Evolutionary conservation across 1,140 invertebrate species (phyloP).

Genomic region (Aplysia californica): DNA sequence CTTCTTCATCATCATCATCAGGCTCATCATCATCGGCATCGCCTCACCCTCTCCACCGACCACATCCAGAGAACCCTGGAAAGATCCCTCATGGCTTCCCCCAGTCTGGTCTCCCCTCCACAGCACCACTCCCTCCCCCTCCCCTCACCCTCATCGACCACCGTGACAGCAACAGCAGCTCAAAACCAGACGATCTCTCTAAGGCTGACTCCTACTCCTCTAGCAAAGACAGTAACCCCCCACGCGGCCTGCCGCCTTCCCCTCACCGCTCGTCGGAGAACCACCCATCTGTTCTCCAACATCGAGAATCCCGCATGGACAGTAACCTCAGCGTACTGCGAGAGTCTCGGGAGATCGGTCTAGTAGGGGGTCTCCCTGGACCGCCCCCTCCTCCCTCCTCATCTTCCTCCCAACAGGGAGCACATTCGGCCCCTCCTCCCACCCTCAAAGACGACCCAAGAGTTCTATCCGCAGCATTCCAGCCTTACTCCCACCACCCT

Average conservation of each 20-base stretch:
- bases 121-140: slow-evolving; percentile 27
- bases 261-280: slow-evolving; percentile 1
- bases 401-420: neutral
- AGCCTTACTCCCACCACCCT: slow-evolving; percentile 65
- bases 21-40: slow-evolving; percentile 5
- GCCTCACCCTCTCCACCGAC: slow-evolving; percentile 22
- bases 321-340: slow-evolving; percentile 24
- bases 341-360: slow-evolving; percentile 29
- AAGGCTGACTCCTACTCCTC: neutral
- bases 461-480: slow-evolving; percentile 23
- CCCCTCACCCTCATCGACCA: slow-evolving; percentile 33
- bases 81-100: slow-evolving; percentile 4
- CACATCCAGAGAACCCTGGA: slow-evolving; percentile 16
- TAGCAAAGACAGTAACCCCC: slow-evolving; percentile 25
- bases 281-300: slow-evolving; percentile 3
- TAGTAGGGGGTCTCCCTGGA: slow-evolving; percentile 10
- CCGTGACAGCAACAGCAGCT: neutral
- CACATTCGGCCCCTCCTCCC: neutral
- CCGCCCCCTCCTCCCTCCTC: neutral
- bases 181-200: slow-evolving; percentile 11
- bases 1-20: neutral
- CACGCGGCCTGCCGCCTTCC: slow-evolving; percentile 1
- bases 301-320: slow-evolving; percentile 14
- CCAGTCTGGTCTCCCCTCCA: slow-evolving; percentile 8
- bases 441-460: slow-evolving; percentile 21